A percentile compares a stretch with the other conserved stretches of the same genome.
Evolutionary conservation across 2,797 vertebrate genomes (phyloP).

Genomic region (Scyliorhinus canicula): DNA sequence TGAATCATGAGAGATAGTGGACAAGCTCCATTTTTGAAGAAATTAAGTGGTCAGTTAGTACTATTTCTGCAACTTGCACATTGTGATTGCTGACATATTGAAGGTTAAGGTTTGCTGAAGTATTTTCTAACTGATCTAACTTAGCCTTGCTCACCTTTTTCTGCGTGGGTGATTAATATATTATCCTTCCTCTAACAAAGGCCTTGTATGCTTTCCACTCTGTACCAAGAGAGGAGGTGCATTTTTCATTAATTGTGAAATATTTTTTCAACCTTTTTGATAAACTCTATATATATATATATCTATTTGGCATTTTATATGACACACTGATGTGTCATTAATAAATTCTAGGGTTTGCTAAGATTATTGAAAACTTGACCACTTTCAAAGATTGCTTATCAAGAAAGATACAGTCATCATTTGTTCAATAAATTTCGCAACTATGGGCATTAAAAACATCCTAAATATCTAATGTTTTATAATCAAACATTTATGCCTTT

Average conservation of each 20-base stretch:
- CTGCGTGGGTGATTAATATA: constrained; percentile 35
- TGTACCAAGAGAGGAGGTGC: constrained; percentile 36
- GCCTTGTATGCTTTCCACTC: constrained; percentile 35
- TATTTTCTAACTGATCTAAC: constrained; percentile 34
- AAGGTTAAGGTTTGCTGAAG: constrained; percentile 3
- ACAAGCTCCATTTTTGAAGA: neutral
- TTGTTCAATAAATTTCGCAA: neutral
- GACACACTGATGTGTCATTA: neutral
- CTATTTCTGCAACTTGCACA: constrained; percentile 1
- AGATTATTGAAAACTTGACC: neutral
- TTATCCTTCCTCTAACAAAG: constrained; percentile 35
- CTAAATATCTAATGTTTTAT: neutral
- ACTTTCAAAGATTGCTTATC: neutral
- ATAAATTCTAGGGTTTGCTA: neutral
- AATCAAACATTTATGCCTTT: neutral
- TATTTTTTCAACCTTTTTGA: constrained; percentile 30
- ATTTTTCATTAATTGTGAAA: constrained; percentile 32
- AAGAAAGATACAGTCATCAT: neutral
- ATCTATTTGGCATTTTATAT: neutral
- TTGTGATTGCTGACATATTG: neutral
- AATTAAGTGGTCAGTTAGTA: neutral
- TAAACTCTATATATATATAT: constrained; percentile 20
- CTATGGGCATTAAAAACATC: neutral
- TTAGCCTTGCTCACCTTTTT: constrained; percentile 36
- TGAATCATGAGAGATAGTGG: neutral